Evolutionary conservation across 2,888 invertebrate species (phyloP), one percentile per base, ranked within the genome.

Genomic region (Panorpa germanica): DNA sequence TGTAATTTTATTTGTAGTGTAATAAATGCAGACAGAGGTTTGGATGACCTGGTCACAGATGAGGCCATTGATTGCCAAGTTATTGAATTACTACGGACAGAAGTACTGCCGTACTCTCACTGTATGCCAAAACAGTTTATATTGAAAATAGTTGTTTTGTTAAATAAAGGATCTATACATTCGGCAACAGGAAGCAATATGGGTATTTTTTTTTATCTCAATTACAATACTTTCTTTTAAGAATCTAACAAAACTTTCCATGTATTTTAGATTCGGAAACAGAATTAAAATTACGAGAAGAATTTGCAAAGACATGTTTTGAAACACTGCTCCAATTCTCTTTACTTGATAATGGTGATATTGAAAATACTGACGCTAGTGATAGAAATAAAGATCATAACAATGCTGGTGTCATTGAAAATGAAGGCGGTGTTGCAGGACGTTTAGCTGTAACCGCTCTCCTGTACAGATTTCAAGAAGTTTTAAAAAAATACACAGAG

Each of bases 251-350:
- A 30, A 15, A 24, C 13, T n/a, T 28, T 30, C 30, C 14, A 36
- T 28, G 35, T 20, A 28, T 43, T 45, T 7, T 51, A 65, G 78
- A 76, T 45, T 75, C 72, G 39, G 85, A 83, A 46, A 70, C 74
- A 35, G 81, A 81, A 45, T 57, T 74, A 37, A 76, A 83, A 35
- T 63, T 91, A 39, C 59, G 93, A 11, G 93, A 95, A 55, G 91
- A 93, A 49, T 93, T 95, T 56, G 93, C 95, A 25, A 81, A 91
- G 47, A 81, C 82, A 1, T 95, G 95, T 49, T 95, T 95, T 48
- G 93, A 95, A 55, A 93, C 93, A 0, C 58, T 95, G 14, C 61
- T 95, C 25, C 90, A 93, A 53, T 93, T 91, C 58, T 93, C 93
- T 1, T 65, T 80, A 47, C 58, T 82, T 4, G 81, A 82, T 41